Evolutionary conservation across 2,797 vertebrate genomes (phyloP).

Genomic region (Poeciliopsis paucimaculata): DNA sequence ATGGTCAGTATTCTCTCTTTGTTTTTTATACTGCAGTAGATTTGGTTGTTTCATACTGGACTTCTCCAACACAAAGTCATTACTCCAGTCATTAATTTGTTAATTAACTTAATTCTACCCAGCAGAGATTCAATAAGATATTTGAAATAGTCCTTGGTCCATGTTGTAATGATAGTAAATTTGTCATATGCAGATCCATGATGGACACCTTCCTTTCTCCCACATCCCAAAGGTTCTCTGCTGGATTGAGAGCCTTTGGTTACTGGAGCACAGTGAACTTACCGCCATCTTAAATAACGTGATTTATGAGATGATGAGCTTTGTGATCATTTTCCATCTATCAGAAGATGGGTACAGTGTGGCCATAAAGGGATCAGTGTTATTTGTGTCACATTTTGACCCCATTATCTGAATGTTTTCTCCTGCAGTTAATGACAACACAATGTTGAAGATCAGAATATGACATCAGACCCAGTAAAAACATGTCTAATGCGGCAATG

Average conservation of each 20-base stretch:
- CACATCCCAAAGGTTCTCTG: no score
- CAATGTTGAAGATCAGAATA: not conserved
- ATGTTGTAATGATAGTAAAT: no score
- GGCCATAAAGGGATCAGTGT: not conserved
- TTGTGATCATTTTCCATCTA: not conserved
- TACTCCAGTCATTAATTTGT: no score
- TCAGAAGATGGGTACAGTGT: not conserved
- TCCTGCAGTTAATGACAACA: not conserved
- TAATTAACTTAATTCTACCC: no score
- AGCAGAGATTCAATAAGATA: no score
- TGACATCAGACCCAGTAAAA: not conserved
- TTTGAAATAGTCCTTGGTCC: no score
- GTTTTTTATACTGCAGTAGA: no score
- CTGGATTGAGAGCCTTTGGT: not conserved
- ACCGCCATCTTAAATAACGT: not conserved
- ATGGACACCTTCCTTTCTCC: no score
- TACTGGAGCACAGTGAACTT: not conserved
- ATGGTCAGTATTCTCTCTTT: no score
- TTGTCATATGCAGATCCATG: no score
- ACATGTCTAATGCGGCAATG: not conserved
- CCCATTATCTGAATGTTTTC: not conserved
- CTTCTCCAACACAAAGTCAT: no score
- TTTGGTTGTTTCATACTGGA: no score
- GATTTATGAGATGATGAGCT: not conserved
- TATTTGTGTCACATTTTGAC: not conserved